Evolutionary conservation across 2,888 invertebrate species (phyloP), one percentile per base, ranked within the genome.

Genomic region (Syrista parreyssii): DNA sequence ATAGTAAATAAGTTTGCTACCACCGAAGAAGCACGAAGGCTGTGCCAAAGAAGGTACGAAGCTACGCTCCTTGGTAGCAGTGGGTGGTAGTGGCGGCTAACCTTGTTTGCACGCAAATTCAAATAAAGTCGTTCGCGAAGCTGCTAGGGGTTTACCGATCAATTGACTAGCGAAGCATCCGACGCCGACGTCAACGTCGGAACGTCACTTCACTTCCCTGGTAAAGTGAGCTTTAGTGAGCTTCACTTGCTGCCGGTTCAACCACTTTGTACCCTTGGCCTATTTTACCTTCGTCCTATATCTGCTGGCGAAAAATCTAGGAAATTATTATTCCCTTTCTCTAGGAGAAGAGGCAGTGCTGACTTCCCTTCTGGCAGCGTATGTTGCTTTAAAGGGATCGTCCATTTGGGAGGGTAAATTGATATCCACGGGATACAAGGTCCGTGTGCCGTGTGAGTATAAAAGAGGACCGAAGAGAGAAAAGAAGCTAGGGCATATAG

Each of bases 41-140:
- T 12, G n/a, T 31, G 4, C 4, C 71, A 31, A 71, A 71, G 23
- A 71, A 71, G 71, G 4, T 71, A n/a, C n/a, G 30, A 0, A 34
- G 23, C 75, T 68, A 23, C 33, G 12, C 69, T 35, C 23, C 35
- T 75, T 55, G 76, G 34, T 33, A 74, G 74, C 68, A n/a, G 75
- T 74, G 77, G 76, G 75, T 68, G 73, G 69, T 34, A 76, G 75
- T 73, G 35, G 76, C 76, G 78, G 79, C 81, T 85, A 87, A 86
- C 82, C 85, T 85, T 84, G 83, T 86, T 86, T 86, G 79, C 82
- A 85, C 83, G 84, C 79, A 86, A 86, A 84, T 87, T 84, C 83
- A 85, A 80, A 82, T 81, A 79, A 84, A 84, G 78, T 82, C 79
- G 80, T 68, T 78, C 75, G 75, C 77, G 75, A 79, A 79, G 80